A percentile compares a stretch with the other conserved stretches of the same genome.
These are phyloP conservation scores for Myripristis murdjan DNA, from an alignment of 2,797 vertebrate species.

Conservation along the genomic window DNA sequence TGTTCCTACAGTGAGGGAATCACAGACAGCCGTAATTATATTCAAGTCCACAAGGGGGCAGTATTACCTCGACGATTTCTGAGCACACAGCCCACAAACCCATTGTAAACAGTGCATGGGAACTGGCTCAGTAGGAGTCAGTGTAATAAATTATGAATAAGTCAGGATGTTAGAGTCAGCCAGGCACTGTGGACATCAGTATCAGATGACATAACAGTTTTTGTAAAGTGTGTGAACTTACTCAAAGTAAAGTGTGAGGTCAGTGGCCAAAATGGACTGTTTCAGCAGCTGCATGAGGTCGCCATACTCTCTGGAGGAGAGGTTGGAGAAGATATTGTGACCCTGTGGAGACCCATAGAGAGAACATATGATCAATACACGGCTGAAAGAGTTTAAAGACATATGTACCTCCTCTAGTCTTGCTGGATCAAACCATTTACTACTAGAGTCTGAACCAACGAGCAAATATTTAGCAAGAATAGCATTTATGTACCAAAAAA, in stretches of 20 bases:
- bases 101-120: not conserved
- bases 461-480: no score
- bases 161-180: constrained; percentile 2
- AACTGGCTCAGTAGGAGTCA: constrained; percentile 3
- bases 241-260: constrained; percentile 99
- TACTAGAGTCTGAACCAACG: not conserved
- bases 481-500: no score
- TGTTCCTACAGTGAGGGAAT: constrained; percentile 87
- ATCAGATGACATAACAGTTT: constrained; percentile 28
- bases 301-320: constrained; percentile 97
- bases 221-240: constrained; percentile 81
- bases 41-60: constrained; percentile 77
- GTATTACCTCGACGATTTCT: constrained; percentile 61
- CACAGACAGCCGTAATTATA: constrained; percentile 19
- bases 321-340: constrained; percentile 99
- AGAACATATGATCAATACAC: constrained; percentile 40
- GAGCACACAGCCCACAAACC: constrained; percentile 16
- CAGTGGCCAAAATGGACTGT: constrained; percentile 98
- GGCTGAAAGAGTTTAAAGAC: constrained; percentile 12
- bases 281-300: constrained; percentile 99
- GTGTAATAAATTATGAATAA: constrained; percentile 23
- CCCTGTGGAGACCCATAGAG: constrained; percentile 90
- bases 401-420: not conserved
- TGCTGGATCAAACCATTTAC: not conserved
- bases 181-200: constrained; percentile 13